phyloP scores from a whole-genome alignment of 53 echinoderm and acorn worm species.

The Temnopleurus reevesii region DNA sequence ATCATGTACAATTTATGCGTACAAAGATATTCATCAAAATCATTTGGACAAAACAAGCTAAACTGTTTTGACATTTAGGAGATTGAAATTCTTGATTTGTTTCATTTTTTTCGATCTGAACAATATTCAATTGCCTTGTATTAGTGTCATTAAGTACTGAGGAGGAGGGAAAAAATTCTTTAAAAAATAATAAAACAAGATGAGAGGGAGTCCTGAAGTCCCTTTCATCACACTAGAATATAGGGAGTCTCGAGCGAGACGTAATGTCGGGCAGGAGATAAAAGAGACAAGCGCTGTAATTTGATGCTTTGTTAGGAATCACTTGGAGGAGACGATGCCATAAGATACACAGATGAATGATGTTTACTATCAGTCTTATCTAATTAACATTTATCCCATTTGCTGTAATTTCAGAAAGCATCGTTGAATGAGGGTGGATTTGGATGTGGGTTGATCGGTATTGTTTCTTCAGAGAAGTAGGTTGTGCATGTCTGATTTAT shows the following conservation, averaged over 20 bases:
- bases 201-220: not conserved
- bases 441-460: not conserved
- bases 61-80: too few relatives aligned
- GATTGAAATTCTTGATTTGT: too few relatives aligned
- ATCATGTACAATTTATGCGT: too few relatives aligned
- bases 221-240: slow-evolving; percentile 17
- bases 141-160: too few relatives aligned
- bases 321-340: not conserved
- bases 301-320: slow-evolving; percentile 19
- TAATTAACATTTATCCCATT: slow-evolving; percentile 43
- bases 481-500: too few relatives aligned
- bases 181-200: too few relatives aligned
- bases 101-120: too few relatives aligned
- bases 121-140: too few relatives aligned
- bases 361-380: slow-evolving; percentile 2
- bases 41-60: too few relatives aligned
- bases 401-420: slow-evolving; percentile 22
- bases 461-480: too few relatives aligned
- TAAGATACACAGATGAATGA: slow-evolving; percentile 29
- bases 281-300: not conserved
- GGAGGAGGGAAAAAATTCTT: too few relatives aligned
- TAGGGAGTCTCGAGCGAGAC: slow-evolving; percentile 17
- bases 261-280: not conserved
- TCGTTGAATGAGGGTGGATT: not conserved
- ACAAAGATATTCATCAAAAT: too few relatives aligned